Evolutionary conservation across 2,888 invertebrate species (phyloP).

Genomic region (Fragum fragum): DNA sequence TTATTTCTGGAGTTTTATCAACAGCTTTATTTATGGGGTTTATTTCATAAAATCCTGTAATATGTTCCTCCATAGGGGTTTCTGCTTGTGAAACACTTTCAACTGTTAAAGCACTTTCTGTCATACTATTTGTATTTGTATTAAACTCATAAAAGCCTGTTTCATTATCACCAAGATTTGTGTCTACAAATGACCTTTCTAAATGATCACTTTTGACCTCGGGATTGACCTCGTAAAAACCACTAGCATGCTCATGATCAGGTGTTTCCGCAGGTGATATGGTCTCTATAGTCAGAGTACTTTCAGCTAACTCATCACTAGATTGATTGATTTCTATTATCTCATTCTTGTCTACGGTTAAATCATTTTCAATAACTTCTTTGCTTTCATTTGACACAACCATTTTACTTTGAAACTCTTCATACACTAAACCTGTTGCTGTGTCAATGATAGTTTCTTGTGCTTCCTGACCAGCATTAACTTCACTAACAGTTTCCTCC

Average conservation of each 20-base stretch:
- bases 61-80: slow-evolving; percentile 42
- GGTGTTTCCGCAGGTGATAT: slow-evolving; percentile 58
- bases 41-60: slow-evolving; percentile 48
- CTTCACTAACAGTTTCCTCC: background rate
- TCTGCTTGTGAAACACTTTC: slow-evolving; percentile 49
- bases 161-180: slow-evolving; percentile 57
- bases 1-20: slow-evolving; percentile 34
- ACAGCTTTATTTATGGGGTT: slow-evolving; percentile 27
- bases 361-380: background rate
- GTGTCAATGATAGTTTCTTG: background rate
- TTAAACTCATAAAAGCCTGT: slow-evolving; percentile 62
- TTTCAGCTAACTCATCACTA: slow-evolving; percentile 43
- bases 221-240: slow-evolving; percentile 62
- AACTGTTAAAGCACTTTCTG: slow-evolving; percentile 25
- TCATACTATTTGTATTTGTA: slow-evolving; percentile 14
- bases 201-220: slow-evolving; percentile 20
- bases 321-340: background rate
- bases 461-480: background rate
- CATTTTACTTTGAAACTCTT: background rate
- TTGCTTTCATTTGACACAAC: background rate
- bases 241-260: slow-evolving; percentile 52
- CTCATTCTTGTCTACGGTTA: background rate
- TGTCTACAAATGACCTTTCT: slow-evolving; percentile 32
- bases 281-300: slow-evolving; percentile 47
- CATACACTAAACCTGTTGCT: background rate